Conservation (phyloP, 2,888 invertebrate genomes). For the Hanleya hanleyi region DNA sequence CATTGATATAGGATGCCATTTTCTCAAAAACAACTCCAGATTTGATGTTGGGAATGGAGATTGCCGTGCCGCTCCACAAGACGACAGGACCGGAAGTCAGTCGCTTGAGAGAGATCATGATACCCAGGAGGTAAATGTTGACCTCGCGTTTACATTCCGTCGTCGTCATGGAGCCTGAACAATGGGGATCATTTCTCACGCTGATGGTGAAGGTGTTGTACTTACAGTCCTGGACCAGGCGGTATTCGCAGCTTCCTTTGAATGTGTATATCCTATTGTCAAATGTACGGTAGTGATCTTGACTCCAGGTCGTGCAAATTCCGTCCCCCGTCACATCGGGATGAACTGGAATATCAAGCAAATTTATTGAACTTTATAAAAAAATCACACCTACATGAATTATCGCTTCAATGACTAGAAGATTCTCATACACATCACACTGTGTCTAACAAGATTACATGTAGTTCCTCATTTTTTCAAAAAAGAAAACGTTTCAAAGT, state of each 20-base stretch:
- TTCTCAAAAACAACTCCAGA: constrained; percentile 83
- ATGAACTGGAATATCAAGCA: constrained; percentile 18
- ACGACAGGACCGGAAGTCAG: constrained; percentile 47
- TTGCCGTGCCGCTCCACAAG: constrained; percentile 42
- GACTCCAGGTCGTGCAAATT: constrained; percentile 87
- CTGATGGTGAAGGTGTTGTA: constrained; percentile 81
- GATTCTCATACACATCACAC: not conserved
- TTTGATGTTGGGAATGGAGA: constrained; percentile 46
- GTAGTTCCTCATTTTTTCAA: not conserved
- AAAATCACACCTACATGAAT: not conserved
- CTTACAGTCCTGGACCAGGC: constrained; percentile 81
- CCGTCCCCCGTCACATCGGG: constrained; percentile 70
- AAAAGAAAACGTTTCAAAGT: not conserved
- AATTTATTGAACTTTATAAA: not conserved
- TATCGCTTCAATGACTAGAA: not conserved
- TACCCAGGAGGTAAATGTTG: constrained; percentile 82
- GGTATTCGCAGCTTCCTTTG: constrained; percentile 82
- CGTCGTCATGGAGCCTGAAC: constrained; percentile 74
- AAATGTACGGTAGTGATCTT: constrained; percentile 87
- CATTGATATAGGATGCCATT: constrained; percentile 81
- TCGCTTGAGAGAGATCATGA: constrained; percentile 63
- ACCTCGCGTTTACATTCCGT: constrained; percentile 76
- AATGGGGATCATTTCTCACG: constrained; percentile 76
- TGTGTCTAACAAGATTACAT: not conserved
- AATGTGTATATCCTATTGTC: constrained; percentile 86